phyloP scores from a whole-genome alignment of 1,140 invertebrate genomes.

The Drosophila sulfurigaster region DNA sequence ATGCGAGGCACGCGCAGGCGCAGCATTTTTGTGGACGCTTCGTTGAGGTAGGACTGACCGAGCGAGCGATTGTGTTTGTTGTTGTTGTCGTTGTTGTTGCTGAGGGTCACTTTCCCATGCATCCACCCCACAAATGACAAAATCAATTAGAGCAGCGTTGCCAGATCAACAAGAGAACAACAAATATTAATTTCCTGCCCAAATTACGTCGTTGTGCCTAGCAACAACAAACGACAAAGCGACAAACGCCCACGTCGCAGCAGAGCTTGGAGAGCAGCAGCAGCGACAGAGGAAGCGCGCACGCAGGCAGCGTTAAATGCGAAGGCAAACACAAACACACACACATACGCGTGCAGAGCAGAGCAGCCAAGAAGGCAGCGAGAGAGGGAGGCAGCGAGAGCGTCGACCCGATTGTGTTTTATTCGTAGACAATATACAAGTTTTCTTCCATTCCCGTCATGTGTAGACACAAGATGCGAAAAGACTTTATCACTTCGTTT shows the following conservation, averaged over 20 bases:
- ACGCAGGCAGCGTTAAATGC: constrained; percentile 36
- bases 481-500: no score
- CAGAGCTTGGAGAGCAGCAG: background rate
- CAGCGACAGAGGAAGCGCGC: constrained; percentile 4
- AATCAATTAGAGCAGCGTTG: constrained; percentile 62
- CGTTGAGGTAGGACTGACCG: constrained; percentile 45
- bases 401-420: no score
- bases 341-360: no score
- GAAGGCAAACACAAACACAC: constrained; percentile 27
- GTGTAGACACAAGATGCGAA: no score
- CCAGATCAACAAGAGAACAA: background rate
- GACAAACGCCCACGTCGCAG: constrained; percentile 42
- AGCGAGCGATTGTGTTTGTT: constrained; percentile 1
- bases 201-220: constrained; percentile 20
- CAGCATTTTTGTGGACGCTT: constrained; percentile 51
- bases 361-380: background rate
- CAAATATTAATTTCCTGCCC: constrained; percentile 74
- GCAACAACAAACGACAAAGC: constrained; percentile 49
- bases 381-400: background rate
- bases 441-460: no score
- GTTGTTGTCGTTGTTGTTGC: constrained; percentile 22
- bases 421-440: no score
- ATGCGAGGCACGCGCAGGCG: constrained; percentile 65
- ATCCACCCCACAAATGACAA: constrained; percentile 18
- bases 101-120: constrained; percentile 56